Evolutionary conservation across 2,113 vertebrate genomes (phyloP), one percentile per base, ranked within the genome.

Genomic region (Pluvialis apricaria): DNA sequence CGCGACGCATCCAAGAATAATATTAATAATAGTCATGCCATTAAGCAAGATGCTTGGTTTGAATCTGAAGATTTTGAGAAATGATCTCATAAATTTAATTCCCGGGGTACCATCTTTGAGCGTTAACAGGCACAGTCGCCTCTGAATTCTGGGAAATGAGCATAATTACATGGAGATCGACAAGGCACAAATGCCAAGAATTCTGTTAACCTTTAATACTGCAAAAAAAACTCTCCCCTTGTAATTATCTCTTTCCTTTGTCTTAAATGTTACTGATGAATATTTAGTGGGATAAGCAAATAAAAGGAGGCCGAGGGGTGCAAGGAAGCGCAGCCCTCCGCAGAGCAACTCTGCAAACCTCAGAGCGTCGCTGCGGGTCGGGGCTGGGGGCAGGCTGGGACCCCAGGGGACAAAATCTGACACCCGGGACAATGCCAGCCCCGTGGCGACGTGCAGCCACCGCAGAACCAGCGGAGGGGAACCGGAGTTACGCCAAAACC

Each of bases 141-240:
- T 98, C 97, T 97, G 98, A 97, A 98, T 98, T 98, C 98, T 98
- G 98, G 98, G 98, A 98, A 98, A 97, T 96, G 97, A 98, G 97
- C 96, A 98, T 98, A 98, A 98, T 98, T 98, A 98, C 97, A 98
- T 96, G 97, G 97, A 98, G 98, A 98, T 98, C 98, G 98, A 98
- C 98, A 98, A 92, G 97, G 97, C 98, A 98, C 97, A 98, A 98
- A 98, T 98, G 98, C 98, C 98, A 98, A 98, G 98, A 98, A 98
- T 98, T 98, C 98, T 98, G 98, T 98, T 98, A 98, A 98, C 98
- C 98, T 98, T 98, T 98, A 98, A 97, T 98, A 98, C 97, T 94
- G 98, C 95, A 90, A 97, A 97, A 98, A 98, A 98, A 98, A 97
- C 90, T 98, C 97, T 97, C 97, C 96, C 96, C 97, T 98, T 97